Conservation (phyloP, 2,888 invertebrate genomes). For the Dynastes grantii region DNA sequence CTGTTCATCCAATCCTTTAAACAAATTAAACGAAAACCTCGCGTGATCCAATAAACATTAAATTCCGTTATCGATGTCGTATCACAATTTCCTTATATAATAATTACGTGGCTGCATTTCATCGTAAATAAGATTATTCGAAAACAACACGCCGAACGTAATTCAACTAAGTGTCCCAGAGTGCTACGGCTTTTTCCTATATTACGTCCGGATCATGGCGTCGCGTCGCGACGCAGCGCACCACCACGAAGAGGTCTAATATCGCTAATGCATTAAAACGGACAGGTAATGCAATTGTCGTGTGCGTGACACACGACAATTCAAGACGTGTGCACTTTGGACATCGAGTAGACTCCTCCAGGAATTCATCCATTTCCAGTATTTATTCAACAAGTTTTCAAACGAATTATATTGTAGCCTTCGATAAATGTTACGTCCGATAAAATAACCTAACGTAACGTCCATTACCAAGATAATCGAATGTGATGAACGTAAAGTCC, state of each 20-base stretch:
- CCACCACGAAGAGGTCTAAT: not conserved
- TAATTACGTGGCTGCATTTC: not conserved
- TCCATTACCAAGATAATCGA: too few relatives aligned
- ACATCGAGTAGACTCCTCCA: not conserved
- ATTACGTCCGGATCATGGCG: not conserved
- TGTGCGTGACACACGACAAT: conserved; percentile 27
- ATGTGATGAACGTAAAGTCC: too few relatives aligned
- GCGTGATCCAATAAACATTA: conserved; percentile 9
- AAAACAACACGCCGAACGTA: conserved; percentile 8
- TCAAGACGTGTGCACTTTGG: conserved; percentile 11
- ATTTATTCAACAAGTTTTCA: not conserved
- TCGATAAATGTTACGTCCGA: too few relatives aligned
- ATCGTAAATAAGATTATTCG: conserved; percentile 5
- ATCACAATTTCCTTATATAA: conserved; percentile 2
- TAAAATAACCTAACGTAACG: too few relatives aligned
- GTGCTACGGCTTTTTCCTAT: conserved; percentile 1
- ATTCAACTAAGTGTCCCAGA: conserved; percentile 20
- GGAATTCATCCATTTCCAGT: conserved; percentile 6
- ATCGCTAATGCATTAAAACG: conserved; percentile 20
- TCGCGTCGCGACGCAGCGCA: too few relatives aligned
- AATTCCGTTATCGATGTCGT: not conserved
- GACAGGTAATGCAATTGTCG: conserved; percentile 8
- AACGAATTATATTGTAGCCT: too few relatives aligned
- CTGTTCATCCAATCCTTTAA: too few relatives aligned
- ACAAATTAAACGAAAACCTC: not conserved